Conservation (phyloP, 30 jellyfish, hydroid and myxozoan genomes). For the Euphysa ruthae region DNA sequence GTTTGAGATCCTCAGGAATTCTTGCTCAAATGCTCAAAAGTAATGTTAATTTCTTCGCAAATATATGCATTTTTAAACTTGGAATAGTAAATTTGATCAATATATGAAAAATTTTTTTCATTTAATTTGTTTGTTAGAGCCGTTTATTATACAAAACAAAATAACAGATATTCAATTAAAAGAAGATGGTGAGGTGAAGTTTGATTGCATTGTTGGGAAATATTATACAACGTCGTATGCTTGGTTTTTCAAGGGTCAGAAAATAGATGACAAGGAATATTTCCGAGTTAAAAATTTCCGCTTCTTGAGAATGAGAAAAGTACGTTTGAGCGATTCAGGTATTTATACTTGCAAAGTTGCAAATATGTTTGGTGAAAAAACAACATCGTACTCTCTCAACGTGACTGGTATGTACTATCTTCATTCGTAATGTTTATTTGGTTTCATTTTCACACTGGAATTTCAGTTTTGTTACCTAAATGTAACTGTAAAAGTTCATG, state of each 20-base stretch:
- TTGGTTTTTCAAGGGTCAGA: not conserved
- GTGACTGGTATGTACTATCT: slow-evolving; percentile 9
- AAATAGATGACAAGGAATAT: not conserved
- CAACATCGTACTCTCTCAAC: not conserved
- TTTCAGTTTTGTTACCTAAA: no score
- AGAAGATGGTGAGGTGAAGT: slow-evolving; percentile 7
- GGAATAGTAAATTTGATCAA: no score
- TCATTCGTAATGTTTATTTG: no score
- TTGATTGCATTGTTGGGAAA: slow-evolving; percentile 4
- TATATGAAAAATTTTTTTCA: not conserved
- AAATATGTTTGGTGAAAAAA: not conserved
- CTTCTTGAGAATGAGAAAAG: not conserved
- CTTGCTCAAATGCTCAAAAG: no score
- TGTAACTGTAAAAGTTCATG: no score
- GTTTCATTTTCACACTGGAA: no score
- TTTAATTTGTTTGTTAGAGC: not conserved
- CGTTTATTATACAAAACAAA: not conserved
- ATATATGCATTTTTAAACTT: no score
- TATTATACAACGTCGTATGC: not conserved
- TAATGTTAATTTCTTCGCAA: no score
- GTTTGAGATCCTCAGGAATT: no score
- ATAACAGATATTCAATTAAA: not conserved
- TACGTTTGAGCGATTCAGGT: not conserved
- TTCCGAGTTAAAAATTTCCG: not conserved
- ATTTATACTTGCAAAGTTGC: slow-evolving; percentile 18